Evolutionary conservation across 53 echinoderm and acorn worm genomes (phyloP), one percentile per base, ranked within the genome.

Genomic region (Apostichopus leukothele): DNA sequence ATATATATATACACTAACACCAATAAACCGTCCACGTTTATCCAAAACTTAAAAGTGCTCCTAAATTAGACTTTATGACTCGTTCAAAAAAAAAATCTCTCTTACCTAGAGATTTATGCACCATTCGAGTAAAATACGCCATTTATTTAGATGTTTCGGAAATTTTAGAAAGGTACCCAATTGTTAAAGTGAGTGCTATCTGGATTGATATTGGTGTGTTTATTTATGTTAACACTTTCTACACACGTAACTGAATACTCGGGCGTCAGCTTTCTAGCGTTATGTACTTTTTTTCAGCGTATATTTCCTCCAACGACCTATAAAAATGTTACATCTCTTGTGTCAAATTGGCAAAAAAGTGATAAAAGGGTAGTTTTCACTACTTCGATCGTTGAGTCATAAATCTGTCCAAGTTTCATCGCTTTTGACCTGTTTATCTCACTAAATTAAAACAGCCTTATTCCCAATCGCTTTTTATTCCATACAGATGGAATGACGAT

Each of bases 221-320:
- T 81, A 81, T 81, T 81, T 81, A 81, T 59, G 81, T 81, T 81
- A 81, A 81, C 81, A 81, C 81, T 54, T 11, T 54, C 81, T 81
- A 1, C 7, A 81, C 81, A 59, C n/a, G 81, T 81, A 81, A 81
- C 60, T 57, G 81, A 81, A 81, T 81, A 81, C 81, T 12, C 25
- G 22, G 21, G 81, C 81, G 21, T 81, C 81, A 20, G 18, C 13
- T 81, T 54, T 81, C 53, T 18, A 53, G 6, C 71, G 18, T 6
- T 71, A 1, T 19, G 18, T 71, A n/a, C 71, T 18, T 13, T 71
- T 71, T 71, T 71, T 39, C 39, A 71, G 18, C 18, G 71, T 19
- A 71, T 71, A 16, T 18, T 19, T 5, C 59, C 22, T 21, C n/a
- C 21, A 54, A 54, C 81, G 54, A 79, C n/a, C 21, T 52, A 81